phyloP scores from a whole-genome alignment of 2,113 vertebrate genomes.

The Meleagris gallopavo region DNA sequence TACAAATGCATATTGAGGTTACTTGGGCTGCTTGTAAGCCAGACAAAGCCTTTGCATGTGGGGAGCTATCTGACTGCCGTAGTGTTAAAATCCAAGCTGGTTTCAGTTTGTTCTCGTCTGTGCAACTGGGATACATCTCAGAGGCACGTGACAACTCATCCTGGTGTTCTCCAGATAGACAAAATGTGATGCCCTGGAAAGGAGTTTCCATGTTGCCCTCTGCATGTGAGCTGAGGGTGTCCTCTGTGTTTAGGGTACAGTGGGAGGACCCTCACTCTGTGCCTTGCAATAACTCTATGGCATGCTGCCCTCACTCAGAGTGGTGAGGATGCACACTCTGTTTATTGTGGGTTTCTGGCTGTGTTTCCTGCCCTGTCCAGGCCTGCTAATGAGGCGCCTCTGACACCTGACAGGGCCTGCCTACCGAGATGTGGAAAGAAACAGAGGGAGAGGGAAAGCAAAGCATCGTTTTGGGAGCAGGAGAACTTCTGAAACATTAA shows the following conservation, averaged over 20 bases:
- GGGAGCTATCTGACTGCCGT: neutral
- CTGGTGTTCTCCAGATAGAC: neutral
- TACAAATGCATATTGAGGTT: neutral
- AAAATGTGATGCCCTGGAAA: rapidly evolving
- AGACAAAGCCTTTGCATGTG: neutral
- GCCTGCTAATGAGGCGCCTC: neutral
- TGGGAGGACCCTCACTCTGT: rapidly evolving
- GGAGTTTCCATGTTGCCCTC: neutral
- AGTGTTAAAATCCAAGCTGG: neutral
- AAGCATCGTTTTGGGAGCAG: neutral
- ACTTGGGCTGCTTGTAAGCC: neutral
- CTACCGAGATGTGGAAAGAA: neutral
- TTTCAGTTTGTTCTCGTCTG: neutral
- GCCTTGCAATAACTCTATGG: rapidly evolving
- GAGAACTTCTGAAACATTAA: slow-evolving; percentile 61
- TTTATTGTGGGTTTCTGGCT: neutral
- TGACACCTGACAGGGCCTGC: slow-evolving; percentile 10
- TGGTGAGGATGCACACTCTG: neutral
- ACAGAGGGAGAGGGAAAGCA: neutral
- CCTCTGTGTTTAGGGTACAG: neutral
- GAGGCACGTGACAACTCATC: neutral
- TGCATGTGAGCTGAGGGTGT: neutral
- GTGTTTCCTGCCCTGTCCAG: neutral
- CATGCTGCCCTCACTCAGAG: neutral
- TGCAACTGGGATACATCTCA: neutral